phyloP scores from a whole-genome alignment of 2,888 invertebrate species.

The Tipula unca region DNA sequence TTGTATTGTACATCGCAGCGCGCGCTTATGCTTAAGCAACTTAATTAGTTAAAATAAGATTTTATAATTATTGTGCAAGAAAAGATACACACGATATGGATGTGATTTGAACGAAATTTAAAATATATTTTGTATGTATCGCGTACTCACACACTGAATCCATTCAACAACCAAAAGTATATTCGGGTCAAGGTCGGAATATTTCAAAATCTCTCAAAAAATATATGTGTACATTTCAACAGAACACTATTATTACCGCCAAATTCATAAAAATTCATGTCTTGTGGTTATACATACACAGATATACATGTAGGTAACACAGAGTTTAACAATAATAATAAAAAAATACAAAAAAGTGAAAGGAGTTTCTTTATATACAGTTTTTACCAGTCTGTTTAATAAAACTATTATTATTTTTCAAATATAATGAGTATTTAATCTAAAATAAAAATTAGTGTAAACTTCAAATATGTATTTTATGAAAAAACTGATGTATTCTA shows the following conservation, averaged over 20 bases:
- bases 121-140: background rate
- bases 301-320: background rate
- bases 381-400: background rate
- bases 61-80: background rate
- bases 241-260: background rate
- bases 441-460: background rate
- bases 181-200: slow-evolving; percentile 8
- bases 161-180: background rate
- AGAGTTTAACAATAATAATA: background rate
- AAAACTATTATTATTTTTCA: background rate
- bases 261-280: background rate
- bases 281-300: background rate
- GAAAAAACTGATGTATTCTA: background rate
- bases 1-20: background rate
- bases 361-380: background rate
- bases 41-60: slow-evolving; percentile 8
- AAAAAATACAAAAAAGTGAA: background rate
- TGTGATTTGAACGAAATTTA: background rate
- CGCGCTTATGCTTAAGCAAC: background rate
- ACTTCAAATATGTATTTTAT: background rate
- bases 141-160: background rate
- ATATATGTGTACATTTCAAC: background rate
- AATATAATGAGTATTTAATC: background rate
- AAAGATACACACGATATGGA: background rate
- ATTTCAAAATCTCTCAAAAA: background rate